Evolutionary conservation across 1,140 invertebrate species (phyloP), one percentile per base, ranked within the genome.

Genomic region (Aradophagus sp.): DNA sequence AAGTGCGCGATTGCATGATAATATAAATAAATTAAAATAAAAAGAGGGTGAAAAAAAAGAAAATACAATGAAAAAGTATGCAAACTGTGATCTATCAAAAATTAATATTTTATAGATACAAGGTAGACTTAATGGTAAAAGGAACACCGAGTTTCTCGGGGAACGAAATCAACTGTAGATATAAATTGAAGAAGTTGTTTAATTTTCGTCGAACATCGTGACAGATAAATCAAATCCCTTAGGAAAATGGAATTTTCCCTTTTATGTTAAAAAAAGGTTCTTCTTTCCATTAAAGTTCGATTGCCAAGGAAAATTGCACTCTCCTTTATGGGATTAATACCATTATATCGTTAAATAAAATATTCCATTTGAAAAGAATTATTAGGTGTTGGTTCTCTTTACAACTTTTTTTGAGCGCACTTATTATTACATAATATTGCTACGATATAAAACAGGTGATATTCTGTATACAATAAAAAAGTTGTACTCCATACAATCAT

Each of bases 61-160:
- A n/a, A n/a, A n/a, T n/a, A n/a, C n/a, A n/a, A 23, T 23, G 19
- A 31, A 62, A 45, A 55, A 48, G 47, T 56, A 62, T 15, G 31
- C 50, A 62, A 62, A 56, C 50, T 69, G 66, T 69, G 66, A 62
- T 69, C 35, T 50, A 56, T 48, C 23, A 34, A 62, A 32, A 62
- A 56, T 62, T 45, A 62, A 69, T 56, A 69, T 69, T 61, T 56
- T 56, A 35, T 69, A 59, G 47, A 53, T 53, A 68, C 53, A 61
- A 44, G 34, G 39, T 68, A 53, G 55, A 45, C 17, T 48, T 47
- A 66, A 48, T 20, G 16, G 41, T 19, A 35, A 45, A 56, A 38
- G 27, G 20, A 59, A 44, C 17, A 34, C 23, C 53, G 39, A 39
- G 44, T 50, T 58, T 50, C 35, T 26, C 2, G 31, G 34, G 20